These are phyloP conservation scores for Drosophila ogumai DNA, from an alignment of 1,140 invertebrate genomes.

Conservation along the genomic window DNA sequence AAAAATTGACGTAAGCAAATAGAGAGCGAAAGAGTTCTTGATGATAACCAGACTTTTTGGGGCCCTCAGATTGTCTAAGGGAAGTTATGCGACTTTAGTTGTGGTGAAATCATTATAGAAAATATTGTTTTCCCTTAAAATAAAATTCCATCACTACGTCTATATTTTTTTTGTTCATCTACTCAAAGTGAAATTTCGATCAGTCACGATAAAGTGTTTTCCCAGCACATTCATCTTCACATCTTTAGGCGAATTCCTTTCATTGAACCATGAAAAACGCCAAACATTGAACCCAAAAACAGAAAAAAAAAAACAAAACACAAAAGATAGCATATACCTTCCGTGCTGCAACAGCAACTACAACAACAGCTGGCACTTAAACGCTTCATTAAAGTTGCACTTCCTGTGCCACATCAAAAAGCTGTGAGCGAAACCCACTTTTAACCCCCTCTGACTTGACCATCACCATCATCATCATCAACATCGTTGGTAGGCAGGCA, in stretches of 20 bases:
- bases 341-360: conserved; percentile 28
- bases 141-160: neutral
- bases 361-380: conserved; percentile 70
- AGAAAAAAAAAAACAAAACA: conserved; percentile 8
- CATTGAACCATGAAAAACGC: conserved; percentile 34
- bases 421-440: conserved; percentile 49
- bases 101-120: no score
- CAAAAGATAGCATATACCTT: conserved; percentile 44
- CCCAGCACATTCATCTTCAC: conserved; percentile 35
- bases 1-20: conserved; percentile 16
- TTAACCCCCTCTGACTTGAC: conserved; percentile 39
- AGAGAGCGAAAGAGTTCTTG: neutral
- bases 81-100: conserved; percentile 14
- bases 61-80: conserved; percentile 35
- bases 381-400: conserved; percentile 82
- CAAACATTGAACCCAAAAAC: conserved; percentile 25
- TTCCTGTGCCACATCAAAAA: conserved; percentile 79
- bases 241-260: conserved; percentile 55
- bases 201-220: conserved; percentile 40
- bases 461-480: conserved; percentile 43
- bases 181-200: conserved; percentile 30
- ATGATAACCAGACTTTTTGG: conserved; percentile 23
- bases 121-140: neutral
- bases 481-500: conserved; percentile 57
- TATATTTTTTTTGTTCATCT: neutral